phyloP scores from a whole-genome alignment of 2,888 invertebrate species.

The Spisula solida region DNA sequence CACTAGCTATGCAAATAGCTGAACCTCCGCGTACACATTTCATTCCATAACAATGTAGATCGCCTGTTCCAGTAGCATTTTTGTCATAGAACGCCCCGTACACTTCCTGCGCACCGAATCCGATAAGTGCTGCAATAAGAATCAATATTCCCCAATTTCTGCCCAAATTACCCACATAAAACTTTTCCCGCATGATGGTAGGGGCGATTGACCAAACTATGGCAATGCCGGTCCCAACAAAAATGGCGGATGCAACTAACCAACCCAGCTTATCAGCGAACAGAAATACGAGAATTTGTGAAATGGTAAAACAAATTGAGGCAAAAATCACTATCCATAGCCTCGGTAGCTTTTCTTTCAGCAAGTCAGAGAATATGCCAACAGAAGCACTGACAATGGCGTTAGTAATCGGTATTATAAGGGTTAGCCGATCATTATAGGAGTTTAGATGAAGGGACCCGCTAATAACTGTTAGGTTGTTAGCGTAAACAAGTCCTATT shows the following conservation, averaged over 20 bases:
- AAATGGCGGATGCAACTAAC: constrained; percentile 64
- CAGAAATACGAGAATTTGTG: constrained; percentile 55
- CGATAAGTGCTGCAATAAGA: constrained; percentile 66
- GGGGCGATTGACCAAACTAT: constrained; percentile 71
- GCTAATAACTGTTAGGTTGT: constrained; percentile 71
- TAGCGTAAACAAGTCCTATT: constrained; percentile 71
- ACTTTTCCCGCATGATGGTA: constrained; percentile 72
- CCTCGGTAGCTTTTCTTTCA: constrained; percentile 67
- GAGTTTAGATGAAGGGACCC: constrained; percentile 56
- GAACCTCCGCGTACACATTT: constrained; percentile 69
- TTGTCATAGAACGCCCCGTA: constrained; percentile 74
- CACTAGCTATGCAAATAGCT: constrained; percentile 55
- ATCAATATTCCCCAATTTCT: constrained; percentile 76
- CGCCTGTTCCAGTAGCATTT: constrained; percentile 14
- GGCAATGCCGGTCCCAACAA: constrained; percentile 70
- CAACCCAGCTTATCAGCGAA: constrained; percentile 55
- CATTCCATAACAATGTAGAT: constrained; percentile 64
- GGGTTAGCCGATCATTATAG: constrained; percentile 62
- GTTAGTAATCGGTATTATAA: constrained; percentile 72
- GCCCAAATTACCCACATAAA: constrained; percentile 69
- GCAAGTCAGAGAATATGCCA: constrained; percentile 69
- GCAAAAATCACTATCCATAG: constrained; percentile 61
- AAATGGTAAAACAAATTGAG: constrained; percentile 51
- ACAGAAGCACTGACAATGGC: constrained; percentile 66
- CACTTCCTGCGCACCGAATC: constrained; percentile 65